Evolutionary conservation across 2,797 vertebrate species (phyloP), one percentile per base, ranked within the genome.

Genomic region (Enteromius radiatus): DNA sequence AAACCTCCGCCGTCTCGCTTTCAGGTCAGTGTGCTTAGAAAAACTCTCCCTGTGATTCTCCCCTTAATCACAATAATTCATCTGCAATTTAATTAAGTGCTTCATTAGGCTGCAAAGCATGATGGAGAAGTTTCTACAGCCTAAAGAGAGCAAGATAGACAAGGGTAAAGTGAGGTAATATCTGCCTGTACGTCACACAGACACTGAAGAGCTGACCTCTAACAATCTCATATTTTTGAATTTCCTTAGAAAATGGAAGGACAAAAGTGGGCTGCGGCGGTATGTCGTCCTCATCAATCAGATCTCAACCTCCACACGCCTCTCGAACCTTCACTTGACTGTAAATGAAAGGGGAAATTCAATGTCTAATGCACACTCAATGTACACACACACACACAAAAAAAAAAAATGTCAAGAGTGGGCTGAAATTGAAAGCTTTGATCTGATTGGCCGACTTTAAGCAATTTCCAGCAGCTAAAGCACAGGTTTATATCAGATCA

Each of bases 41-140:
- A 64, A 73, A 67, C 23, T 4, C 67, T 28, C 28, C 28, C 28
- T 17, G 70, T 17, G 76, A 80, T 65, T 36, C 65, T 63, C 45
- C 28, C 23, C 77, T 33, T 86, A 86, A 86, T 82, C 43, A 43
- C 41, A 63, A 56, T 74, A 54, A 83, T 87, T 82, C 80, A 85
- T 81, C 64, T 47, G 33, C 64, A 38, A 61, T 76, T 76, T 77
- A 81, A 69, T 69, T 36, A 64, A 77, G 61, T 70, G 65, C 59
- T 76, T 81, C 67, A 54, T 78, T 82, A 85, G 52, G 65, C 67
- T 77, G 47, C 65, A 67, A 31, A 76, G 70, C 28, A 47, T 26
- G 26, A 84, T 78, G 87, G 61, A 85, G 80, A 56, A 67, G 67
- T 52, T 67, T 78, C 67, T 70, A 65, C 76, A 73, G 10, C 8